A percentile compares a stretch with the other conserved stretches of the same genome.
Conservation (phyloP, 2,888 invertebrate species). For the Lasioglossum calceatum region DNA sequence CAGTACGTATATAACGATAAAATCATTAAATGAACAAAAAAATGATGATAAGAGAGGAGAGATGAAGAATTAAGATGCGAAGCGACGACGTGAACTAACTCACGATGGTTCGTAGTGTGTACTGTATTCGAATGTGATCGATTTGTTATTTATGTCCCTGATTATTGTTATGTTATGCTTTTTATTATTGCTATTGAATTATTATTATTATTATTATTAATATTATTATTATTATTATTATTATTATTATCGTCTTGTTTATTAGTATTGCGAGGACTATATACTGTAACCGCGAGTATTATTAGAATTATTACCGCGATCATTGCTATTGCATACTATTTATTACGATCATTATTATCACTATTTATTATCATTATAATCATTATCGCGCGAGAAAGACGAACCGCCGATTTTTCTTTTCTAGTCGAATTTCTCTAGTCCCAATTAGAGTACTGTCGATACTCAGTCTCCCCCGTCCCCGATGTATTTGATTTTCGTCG, state of each 20-base stretch:
- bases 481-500: slow-evolving; percentile 71
- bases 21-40: slow-evolving; percentile 51
- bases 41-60: slow-evolving; percentile 42
- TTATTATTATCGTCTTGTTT: slow-evolving; percentile 31
- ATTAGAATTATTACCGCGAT: slow-evolving; percentile 41
- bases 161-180: slow-evolving; percentile 13
- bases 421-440: slow-evolving; percentile 67
- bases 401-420: slow-evolving; percentile 55
- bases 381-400: slow-evolving; percentile 37
- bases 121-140: slow-evolving; percentile 76
- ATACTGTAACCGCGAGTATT: slow-evolving; percentile 40
- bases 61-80: slow-evolving; percentile 12
- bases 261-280: slow-evolving; percentile 33
- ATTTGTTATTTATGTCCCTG: slow-evolving; percentile 73
- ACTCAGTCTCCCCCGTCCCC: slow-evolving; percentile 69
- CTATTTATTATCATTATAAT: slow-evolving; percentile 54
- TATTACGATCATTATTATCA: slow-evolving; percentile 51
- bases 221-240: slow-evolving; percentile 5
- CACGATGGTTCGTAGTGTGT: slow-evolving; percentile 71
- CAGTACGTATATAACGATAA: slow-evolving; percentile 74
- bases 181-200: slow-evolving; percentile 11
- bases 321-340: slow-evolving; percentile 43
- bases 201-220: slow-evolving; percentile 7
- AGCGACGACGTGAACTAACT: slow-evolving; percentile 58
- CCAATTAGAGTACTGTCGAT: slow-evolving; percentile 69